phyloP scores from a whole-genome alignment of 2,113 vertebrate species.

The Catagonus wagneri region DNA sequence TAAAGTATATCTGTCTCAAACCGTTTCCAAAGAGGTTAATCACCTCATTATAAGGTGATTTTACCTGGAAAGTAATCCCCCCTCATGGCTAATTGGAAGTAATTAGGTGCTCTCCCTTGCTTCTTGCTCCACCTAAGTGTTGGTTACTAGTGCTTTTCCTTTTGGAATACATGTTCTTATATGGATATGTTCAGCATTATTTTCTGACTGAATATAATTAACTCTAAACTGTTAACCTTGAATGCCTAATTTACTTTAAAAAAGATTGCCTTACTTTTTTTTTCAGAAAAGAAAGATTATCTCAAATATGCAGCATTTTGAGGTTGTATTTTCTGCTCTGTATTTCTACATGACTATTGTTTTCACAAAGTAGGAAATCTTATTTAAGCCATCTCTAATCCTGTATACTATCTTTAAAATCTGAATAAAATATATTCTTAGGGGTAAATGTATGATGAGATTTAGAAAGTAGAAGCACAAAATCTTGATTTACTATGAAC shows the following conservation, averaged over 20 bases:
- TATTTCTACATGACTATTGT: background rate
- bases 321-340: slow-evolving; percentile 39
- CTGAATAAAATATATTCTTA: background rate
- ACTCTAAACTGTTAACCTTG: slow-evolving; percentile 12
- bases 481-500: background rate
- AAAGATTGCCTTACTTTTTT: background rate
- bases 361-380: background rate
- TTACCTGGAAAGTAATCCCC: slow-evolving; percentile 63
- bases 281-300: background rate
- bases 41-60: slow-evolving; percentile 73
- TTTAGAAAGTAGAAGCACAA: background rate
- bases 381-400: background rate
- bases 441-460: background rate
- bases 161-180: background rate
- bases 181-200: background rate
- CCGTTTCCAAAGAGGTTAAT: slow-evolving; percentile 76
- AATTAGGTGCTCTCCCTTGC: slow-evolving; percentile 41
- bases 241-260: background rate
- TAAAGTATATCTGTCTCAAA: slow-evolving; percentile 39
- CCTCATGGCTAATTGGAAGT: slow-evolving; percentile 67
- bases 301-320: background rate
- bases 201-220: slow-evolving; percentile 42
- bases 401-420: background rate
- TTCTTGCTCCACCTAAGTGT: background rate
- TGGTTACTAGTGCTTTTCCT: slow-evolving; percentile 40